A percentile compares a stretch with the other conserved stretches of the same genome.
phyloP scores from a whole-genome alignment of 2,888 invertebrate genomes.

The Pammene aurita region DNA sequence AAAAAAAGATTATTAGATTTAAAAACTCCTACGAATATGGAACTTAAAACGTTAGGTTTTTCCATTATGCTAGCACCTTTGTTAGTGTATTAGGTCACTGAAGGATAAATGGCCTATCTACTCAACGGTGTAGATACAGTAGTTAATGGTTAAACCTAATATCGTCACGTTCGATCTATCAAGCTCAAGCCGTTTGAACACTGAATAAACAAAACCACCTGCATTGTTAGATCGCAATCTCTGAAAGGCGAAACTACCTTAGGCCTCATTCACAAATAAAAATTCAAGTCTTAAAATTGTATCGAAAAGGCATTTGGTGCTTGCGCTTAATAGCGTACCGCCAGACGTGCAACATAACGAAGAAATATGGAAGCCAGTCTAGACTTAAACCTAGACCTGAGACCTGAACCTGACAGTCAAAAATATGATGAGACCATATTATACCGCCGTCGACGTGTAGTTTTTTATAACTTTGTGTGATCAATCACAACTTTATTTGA shows the following conservation, averaged over 20 bases:
- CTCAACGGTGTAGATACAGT: not conserved
- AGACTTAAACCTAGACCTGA: no score
- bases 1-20: not conserved
- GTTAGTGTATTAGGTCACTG: not conserved
- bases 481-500: no score
- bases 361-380: no score
- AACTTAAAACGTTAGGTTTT: not conserved
- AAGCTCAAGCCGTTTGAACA: constrained; percentile 19
- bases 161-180: constrained; percentile 26
- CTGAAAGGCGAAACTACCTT: not conserved
- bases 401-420: no score
- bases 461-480: no score
- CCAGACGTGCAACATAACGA: no score
- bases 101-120: not conserved
- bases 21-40: not conserved
- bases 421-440: no score
- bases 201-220: constrained; percentile 20
- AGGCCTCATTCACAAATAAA: not conserved
- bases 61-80: not conserved
- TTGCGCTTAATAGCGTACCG: no score
- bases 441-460: no score
- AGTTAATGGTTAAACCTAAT: constrained; percentile 22
- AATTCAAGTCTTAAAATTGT: not conserved
- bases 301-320: not conserved
- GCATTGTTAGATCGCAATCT: constrained; percentile 10